Evolutionary conservation across 2,888 invertebrate species (phyloP), one percentile per base, ranked within the genome.

Genomic region (Cantharis lateralis): DNA sequence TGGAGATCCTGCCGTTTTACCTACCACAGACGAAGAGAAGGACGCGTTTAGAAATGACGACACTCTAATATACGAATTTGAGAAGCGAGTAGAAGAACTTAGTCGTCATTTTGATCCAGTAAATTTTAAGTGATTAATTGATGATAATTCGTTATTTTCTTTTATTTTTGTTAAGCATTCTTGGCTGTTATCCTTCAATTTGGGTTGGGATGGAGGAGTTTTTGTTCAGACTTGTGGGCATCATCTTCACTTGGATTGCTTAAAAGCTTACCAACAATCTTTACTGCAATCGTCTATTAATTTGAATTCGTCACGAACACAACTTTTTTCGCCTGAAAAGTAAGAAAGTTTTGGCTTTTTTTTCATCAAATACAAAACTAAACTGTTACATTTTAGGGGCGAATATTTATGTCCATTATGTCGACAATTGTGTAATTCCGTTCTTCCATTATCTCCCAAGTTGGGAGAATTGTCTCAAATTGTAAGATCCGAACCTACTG

Each of bases 211-310:
- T 88, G 96, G 96, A 80, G 98, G 98, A 72, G 96, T 98, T 72
- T 95, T 96, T 88, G 95, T 97, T 72, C 95, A 96, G 88, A 96
- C 98, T 1, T 99, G 99, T 90, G 98, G 99, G 0, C 99, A 99
- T 89, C 96, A 97, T 89, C 92, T 99, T 77, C 99, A 99, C 89
- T 91, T 98, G 84, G 95, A 96, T 86, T 99, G 99, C 88, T 93
- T 98, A 84, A 94, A 95, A 86, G 93, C 96, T 0, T 99, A 99
- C 90, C 91, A 98, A 83, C 93, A 94, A 84, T 95, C 98, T 32
- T 91, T 98, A 10, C 20, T 66, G 20, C 64, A 66, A 13, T 66
- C 64, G n/a, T 66, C 64, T 2, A 18, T 20, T n/a, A 66, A 66
- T 66, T 24, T 20, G 24, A 66, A 66, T 66, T 24, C 64, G 13